These are phyloP conservation scores for Clepsis dumicolana DNA, from an alignment of 2,888 invertebrate genomes.

Conservation along the genomic window DNA sequence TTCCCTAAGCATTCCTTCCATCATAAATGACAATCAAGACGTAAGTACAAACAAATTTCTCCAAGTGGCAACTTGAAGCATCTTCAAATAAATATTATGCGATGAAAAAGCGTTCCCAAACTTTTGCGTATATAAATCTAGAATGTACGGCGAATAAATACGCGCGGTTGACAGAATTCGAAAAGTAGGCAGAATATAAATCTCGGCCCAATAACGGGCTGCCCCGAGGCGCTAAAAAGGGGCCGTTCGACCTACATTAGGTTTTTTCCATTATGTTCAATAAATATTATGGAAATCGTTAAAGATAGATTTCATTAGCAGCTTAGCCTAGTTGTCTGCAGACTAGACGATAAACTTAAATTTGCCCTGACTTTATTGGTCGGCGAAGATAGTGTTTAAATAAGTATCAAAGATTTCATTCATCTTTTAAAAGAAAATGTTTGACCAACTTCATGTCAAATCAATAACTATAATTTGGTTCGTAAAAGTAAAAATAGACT, in stretches of 20 bases:
- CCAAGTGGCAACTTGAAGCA: constrained; percentile 8
- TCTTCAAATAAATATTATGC: constrained; percentile 4
- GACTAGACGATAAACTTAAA: background rate
- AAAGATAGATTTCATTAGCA: constrained; percentile 1
- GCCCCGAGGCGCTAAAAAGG: constrained; percentile 30
- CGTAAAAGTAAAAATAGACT: no score
- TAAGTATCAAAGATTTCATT: no score
- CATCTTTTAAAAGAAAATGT: no score
- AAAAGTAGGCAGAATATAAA: constrained; percentile 35
- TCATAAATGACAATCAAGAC: background rate
- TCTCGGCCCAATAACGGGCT: constrained; percentile 23
- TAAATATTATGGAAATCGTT: constrained; percentile 10
- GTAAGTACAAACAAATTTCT: constrained; percentile 10
- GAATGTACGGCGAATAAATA: constrained; percentile 24
- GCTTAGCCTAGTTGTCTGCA: background rate
- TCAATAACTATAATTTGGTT: no score
- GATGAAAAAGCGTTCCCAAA: constrained; percentile 7
- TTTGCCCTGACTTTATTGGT: background rate
- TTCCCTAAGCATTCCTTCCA: background rate
- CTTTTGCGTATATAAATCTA: constrained; percentile 11
- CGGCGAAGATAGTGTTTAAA: no score
- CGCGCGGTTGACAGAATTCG: constrained; percentile 22
- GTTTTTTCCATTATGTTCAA: constrained; percentile 21
- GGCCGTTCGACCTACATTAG: constrained; percentile 21
- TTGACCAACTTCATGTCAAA: no score